Conservation (phyloP, 2,113 vertebrate genomes). For the Myrmophylax atrothorax region DNA sequence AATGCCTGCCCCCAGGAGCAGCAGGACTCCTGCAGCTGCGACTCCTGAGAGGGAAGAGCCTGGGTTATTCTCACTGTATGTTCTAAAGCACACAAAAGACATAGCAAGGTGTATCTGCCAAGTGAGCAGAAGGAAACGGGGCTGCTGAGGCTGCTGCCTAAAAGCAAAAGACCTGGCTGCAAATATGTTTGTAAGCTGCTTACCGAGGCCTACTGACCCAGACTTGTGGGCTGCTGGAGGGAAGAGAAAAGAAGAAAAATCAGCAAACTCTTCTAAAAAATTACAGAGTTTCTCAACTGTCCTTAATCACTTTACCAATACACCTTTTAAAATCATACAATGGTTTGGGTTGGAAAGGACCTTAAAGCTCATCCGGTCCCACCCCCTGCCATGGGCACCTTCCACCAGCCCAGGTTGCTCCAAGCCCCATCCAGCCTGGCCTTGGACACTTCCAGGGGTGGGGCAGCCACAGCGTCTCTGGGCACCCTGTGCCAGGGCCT, state of each 20-base stretch:
- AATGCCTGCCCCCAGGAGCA: constrained; percentile 15
- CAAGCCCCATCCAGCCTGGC: accelerated
- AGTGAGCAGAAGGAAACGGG: neutral
- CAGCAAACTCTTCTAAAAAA: neutral
- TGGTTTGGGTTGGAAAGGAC: neutral
- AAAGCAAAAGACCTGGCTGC: neutral
- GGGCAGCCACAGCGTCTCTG: neutral
- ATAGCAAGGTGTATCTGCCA: neutral
- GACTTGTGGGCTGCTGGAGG: neutral
- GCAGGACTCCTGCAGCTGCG: neutral
- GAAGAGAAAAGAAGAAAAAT: neutral
- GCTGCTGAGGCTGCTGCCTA: neutral
- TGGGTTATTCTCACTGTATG: accelerated
- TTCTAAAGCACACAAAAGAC: neutral
- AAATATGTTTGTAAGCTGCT: neutral
- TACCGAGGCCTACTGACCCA: constrained; percentile 16
- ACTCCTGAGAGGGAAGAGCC: neutral
- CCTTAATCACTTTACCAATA: neutral
- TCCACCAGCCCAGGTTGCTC: accelerated
- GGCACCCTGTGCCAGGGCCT: neutral
- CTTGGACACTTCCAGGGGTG: neutral
- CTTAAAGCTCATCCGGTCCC: neutral
- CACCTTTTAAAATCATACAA: neutral
- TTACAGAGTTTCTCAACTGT: neutral
- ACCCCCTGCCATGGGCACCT: neutral